These are phyloP conservation scores for Corticium candelabrum DNA, from an alignment of 37 sponge, comb jelly and placozoan species.

Conservation along the genomic window DNA sequence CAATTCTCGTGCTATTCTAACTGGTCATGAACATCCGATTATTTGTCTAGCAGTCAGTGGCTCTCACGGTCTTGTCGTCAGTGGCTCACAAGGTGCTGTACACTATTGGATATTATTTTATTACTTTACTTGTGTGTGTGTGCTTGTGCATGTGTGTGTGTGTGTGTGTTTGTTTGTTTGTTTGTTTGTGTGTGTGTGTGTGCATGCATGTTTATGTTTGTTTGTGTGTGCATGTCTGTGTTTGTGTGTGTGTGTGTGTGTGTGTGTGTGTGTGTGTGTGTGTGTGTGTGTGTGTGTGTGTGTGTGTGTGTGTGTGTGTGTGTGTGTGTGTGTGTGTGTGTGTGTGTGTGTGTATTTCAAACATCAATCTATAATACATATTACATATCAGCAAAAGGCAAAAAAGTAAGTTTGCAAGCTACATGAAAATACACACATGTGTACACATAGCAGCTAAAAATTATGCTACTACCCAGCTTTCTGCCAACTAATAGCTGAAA, in stretches of 20 bases:
- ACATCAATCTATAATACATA: not conserved
- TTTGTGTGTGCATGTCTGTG: too few relatives aligned
- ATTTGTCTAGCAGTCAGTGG: conserved; percentile 53
- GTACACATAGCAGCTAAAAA: too few relatives aligned
- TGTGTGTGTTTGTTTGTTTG: too few relatives aligned
- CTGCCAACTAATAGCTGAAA: not conserved
- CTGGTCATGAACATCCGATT: conserved; percentile 63
- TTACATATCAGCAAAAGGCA: not conserved
- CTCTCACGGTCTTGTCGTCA: conserved; percentile 67
- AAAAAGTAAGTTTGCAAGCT: too few relatives aligned
- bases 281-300: conserved; percentile 17
- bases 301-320: conserved; percentile 45
- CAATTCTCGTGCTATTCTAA: conserved; percentile 50
- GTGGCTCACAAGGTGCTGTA: conserved; percentile 60
- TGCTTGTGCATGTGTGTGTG: too few relatives aligned
- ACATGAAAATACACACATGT: too few relatives aligned
- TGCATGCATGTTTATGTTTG: too few relatives aligned
- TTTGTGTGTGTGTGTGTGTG: too few relatives aligned
- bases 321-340: conserved; percentile 36
- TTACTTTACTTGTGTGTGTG: conserved; percentile 7
- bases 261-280: conserved; percentile 33
- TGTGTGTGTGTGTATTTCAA: not conserved
- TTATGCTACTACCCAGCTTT: too few relatives aligned
- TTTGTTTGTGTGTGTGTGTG: too few relatives aligned
- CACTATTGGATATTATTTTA: not conserved